These are phyloP conservation scores for Pseudorhiza aurosa DNA, from an alignment of 30 jellyfish, hydroid and myxozoan species.

Conservation along the genomic window DNA sequence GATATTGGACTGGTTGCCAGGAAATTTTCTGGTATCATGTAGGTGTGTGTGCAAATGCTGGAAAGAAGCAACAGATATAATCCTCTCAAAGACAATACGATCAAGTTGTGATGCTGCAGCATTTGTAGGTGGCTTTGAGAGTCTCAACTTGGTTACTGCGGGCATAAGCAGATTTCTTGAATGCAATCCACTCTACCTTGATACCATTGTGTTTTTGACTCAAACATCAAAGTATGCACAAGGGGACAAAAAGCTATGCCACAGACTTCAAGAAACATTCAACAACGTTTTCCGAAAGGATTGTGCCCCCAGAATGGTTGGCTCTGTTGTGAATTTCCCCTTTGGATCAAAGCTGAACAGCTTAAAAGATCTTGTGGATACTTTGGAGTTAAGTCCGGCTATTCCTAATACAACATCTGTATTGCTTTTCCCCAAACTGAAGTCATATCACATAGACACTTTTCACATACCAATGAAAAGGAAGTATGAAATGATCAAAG, in stretches of 20 bases:
- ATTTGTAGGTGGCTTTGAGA: neutral
- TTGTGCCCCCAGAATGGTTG: neutral
- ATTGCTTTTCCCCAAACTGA: conserved; percentile 12
- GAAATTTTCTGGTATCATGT: neutral
- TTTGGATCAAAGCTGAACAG: conserved; percentile 24
- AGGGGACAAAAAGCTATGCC: conserved; percentile 12
- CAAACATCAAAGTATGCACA: neutral
- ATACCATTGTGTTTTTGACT: conserved; percentile 2
- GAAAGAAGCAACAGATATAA: conserved; percentile 23
- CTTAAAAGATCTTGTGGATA: neutral
- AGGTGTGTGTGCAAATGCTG: conserved; percentile 32
- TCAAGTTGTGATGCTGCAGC: neutral
- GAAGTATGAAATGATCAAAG: conserved; percentile 42
- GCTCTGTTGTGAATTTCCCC: conserved; percentile 17
- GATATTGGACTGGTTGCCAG: conserved; percentile 35
- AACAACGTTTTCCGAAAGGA: neutral
- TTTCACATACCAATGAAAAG: conserved; percentile 46
- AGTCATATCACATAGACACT: neutral
- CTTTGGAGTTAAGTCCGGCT: neutral
- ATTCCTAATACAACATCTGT: neutral
- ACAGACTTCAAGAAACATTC: neutral
- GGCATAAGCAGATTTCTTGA: neutral
- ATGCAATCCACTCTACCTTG: neutral
- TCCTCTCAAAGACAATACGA: conserved; percentile 3
- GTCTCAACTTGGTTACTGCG: neutral